Base-by-base conservation (phyloP, 2,888 invertebrate species). In the Thecocarcelia acutangulata region DNA sequence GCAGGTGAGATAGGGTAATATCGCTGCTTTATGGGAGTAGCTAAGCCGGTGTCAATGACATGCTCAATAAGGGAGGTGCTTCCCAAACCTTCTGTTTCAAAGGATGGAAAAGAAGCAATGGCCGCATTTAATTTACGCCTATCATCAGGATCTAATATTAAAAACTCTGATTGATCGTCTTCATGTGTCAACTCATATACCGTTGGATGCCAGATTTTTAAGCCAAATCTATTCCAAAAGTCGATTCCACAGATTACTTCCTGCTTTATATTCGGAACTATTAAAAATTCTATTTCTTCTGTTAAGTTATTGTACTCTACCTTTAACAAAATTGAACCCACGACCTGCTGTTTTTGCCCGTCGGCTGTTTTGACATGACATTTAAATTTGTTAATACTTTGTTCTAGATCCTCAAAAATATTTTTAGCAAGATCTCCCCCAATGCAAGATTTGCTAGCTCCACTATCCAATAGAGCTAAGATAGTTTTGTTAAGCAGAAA, bases 161-260 rank as follows among this genome's bases (percentile, higher is more conserved):
- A 8, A 11, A 8, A 40, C 6, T 40, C 6, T 8, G 40, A 8
- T 9, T 11, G 2, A 2, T 40, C 9, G 13, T 8, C 9, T 12
- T 11, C 40, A 2, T 2, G 13, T 2, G 2, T 40, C 13, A 40
- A 2, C 12, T 40, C 40, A 8, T 11, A 12, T 3, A 40, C 12
- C 9, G 40, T 5, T 2, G 40, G 40, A 40, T 8, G 13, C 12
- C 2, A 40, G 2, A 66, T 66, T 40, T 19, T 13, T 8, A 66
- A 11, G 0, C 21, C 52, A 40, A 66, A 66, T 12, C 1, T 37
- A 1, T 19, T 21, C 64, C 64, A 66, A 11, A 66, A 66, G 12
- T 66, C 64, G 2, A 66, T 52, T 6, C 64, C 64, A 11, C 64
- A 66, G 1, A 66, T 50, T 1, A 66, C n/a, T 8, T 66, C 17